Percentiles rank a stretch among this genome's conserved stretches.
phyloP scores from a whole-genome alignment of 1,140 invertebrate genomes.

The Carcinoscorpius rotundicauda region DNA sequence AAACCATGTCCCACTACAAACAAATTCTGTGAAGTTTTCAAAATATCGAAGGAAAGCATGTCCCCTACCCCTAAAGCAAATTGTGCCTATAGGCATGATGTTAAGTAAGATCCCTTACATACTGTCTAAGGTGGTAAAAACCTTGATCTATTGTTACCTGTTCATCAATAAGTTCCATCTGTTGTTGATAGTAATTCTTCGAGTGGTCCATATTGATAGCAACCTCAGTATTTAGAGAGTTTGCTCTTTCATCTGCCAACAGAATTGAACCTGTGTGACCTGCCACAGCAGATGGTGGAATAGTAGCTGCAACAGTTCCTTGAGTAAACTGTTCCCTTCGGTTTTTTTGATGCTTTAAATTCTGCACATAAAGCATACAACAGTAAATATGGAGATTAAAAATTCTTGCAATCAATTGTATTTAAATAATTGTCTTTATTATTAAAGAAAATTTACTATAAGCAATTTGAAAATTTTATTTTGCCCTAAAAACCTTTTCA shows the following conservation, averaged over 20 bases:
- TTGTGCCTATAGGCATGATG: too few species aligned
- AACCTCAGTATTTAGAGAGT: constrained; percentile 48
- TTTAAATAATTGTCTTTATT: neutral
- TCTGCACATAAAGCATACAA: constrained; percentile 41
- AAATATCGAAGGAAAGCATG: too few species aligned
- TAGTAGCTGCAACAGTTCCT: constrained; percentile 49
- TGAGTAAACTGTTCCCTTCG: constrained; percentile 89
- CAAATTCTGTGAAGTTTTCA: too few species aligned
- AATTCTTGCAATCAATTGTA: neutral
- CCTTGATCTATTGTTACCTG: constrained; percentile 34
- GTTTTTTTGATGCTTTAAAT: constrained; percentile 87
- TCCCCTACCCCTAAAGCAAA: too few species aligned
- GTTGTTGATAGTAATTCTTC: constrained; percentile 31
- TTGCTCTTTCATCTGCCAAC: constrained; percentile 42
- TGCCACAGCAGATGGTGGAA: constrained; percentile 53
- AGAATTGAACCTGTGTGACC: constrained; percentile 46
- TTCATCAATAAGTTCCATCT: constrained; percentile 66
- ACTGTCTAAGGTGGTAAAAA: neutral
- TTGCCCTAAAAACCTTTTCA: too few species aligned
- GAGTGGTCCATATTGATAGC: constrained; percentile 18
- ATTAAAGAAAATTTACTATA: too few species aligned
- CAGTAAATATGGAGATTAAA: neutral
- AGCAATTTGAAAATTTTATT: too few species aligned
- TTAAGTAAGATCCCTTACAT: too few species aligned
- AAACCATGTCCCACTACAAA: too few species aligned